Percentiles rank a stretch among this genome's conserved stretches.
Evolutionary conservation across 37 sponge, comb jelly and placozoan genomes (phyloP).

Genomic region (Theonella swinhoei): DNA sequence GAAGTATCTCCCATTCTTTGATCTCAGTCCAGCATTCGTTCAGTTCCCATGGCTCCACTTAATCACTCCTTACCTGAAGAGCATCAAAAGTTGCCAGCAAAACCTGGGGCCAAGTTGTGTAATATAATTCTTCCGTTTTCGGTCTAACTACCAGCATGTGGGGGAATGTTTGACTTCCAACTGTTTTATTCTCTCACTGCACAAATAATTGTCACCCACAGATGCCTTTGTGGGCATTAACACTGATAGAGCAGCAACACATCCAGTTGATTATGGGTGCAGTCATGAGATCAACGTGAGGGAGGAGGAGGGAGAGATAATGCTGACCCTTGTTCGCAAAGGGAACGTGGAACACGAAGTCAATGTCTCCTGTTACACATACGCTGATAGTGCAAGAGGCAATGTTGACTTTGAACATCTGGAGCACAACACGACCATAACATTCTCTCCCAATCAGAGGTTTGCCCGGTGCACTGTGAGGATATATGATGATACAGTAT

Average conservation of each 20-base stretch:
- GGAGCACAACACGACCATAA: conserved; percentile 30
- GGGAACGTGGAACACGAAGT: conserved; percentile 20
- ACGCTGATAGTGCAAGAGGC: background rate
- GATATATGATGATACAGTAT: conserved; percentile 39
- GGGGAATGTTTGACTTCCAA: no score
- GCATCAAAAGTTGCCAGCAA: no score
- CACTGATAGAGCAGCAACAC: no score
- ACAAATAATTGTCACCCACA: no score
- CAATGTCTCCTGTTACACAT: conserved; percentile 61
- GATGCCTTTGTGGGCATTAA: conserved; percentile 2
- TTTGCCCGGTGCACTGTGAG: conserved; percentile 20
- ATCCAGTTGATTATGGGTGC: background rate
- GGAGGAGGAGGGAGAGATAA: conserved; percentile 9
- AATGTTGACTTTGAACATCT: conserved; percentile 10
- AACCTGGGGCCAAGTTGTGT: no score
- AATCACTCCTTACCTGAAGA: no score
- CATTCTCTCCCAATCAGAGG: conserved; percentile 12
- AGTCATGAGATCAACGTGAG: background rate
- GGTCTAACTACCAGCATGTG: no score
- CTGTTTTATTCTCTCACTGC: no score
- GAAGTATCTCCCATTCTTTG: no score
- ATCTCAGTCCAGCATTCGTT: no score
- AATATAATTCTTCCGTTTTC: no score
- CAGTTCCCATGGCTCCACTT: no score
- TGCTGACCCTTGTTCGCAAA: background rate